A percentile compares a stretch with the other conserved stretches of the same genome.
Conservation (phyloP, 1,140 invertebrate genomes). For the Tetranychus urticae region DNA sequence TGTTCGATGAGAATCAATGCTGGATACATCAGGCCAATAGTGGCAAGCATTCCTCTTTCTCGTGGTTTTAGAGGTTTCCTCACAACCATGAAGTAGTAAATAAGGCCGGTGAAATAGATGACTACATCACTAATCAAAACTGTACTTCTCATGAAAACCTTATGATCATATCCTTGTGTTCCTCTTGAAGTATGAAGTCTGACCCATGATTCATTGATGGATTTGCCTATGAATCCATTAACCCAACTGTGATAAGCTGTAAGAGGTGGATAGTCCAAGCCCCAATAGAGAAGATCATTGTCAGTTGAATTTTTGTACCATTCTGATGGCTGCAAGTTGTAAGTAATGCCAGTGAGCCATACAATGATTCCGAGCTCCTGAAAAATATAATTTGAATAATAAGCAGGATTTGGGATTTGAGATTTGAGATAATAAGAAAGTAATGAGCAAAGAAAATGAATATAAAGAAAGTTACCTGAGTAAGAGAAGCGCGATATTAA, state of each 20-base stretch:
- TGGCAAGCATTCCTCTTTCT: slow-evolving; percentile 8
- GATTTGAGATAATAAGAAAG: background rate
- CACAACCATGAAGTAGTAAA: slow-evolving; percentile 16
- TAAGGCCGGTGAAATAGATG: slow-evolving; percentile 44
- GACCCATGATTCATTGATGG: slow-evolving; percentile 32
- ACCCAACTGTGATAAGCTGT: slow-evolving; percentile 76
- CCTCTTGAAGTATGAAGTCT: slow-evolving; percentile 57
- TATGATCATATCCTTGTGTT: slow-evolving; percentile 53
- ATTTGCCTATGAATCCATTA: slow-evolving; percentile 19
- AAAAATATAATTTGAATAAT: background rate
- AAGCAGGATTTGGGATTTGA: background rate
- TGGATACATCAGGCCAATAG: slow-evolving; percentile 43
- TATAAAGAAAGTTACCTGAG: slow-evolving; percentile 17
- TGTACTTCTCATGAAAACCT: slow-evolving; percentile 70
- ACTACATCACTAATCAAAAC: slow-evolving; percentile 52
- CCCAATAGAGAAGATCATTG: slow-evolving; percentile 93
- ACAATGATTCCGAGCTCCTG: slow-evolving; percentile 57
- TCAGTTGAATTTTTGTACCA: slow-evolving; percentile 59
- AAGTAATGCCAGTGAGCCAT: slow-evolving; percentile 94
- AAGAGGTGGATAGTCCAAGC: slow-evolving; percentile 90
- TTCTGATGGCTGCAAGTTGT: slow-evolving; percentile 46
- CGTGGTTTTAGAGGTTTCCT: background rate
- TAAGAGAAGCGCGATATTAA: slow-evolving; percentile 49
- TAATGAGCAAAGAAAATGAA: background rate
- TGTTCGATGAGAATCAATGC: slow-evolving; percentile 85